These are phyloP conservation scores for Antheraea pernyi DNA, from an alignment of 1,140 invertebrate genomes.

Conservation along the genomic window DNA sequence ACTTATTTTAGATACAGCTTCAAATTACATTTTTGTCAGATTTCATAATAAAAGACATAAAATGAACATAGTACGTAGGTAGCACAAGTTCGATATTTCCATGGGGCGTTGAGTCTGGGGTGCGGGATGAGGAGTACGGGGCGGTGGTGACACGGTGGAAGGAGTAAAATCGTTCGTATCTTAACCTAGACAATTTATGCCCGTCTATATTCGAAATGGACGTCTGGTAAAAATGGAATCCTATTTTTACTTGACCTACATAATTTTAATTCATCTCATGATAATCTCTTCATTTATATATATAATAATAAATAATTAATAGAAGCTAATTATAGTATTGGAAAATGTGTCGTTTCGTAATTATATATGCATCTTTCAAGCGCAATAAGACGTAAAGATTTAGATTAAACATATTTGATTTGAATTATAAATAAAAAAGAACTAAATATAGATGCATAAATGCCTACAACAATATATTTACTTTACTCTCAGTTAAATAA, in stretches of 20 bases:
- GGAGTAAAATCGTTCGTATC: conserved; percentile 10
- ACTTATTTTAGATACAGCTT: not conserved
- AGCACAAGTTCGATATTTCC: conserved; percentile 4
- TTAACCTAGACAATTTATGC: conserved; percentile 19
- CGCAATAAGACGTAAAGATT: no score
- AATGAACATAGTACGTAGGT: not conserved
- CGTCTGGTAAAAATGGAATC: conserved; percentile 9
- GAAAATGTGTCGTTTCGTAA: no score
- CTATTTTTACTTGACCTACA: conserved; percentile 23
- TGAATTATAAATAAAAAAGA: no score
- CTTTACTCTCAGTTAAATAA: no score
- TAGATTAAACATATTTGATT: no score
- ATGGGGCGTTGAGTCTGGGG: not conserved
- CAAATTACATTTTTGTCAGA: not conserved
- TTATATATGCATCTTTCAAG: no score
- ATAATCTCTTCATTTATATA: no score
- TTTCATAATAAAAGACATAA: not conserved
- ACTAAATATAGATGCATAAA: no score
- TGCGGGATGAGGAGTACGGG: not conserved
- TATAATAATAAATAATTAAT: no score
- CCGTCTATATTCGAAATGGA: conserved; percentile 12
- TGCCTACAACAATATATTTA: no score
- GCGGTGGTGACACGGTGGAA: conserved; percentile 5
- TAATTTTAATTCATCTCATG: not conserved
- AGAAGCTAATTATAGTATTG: no score